phyloP scores from a whole-genome alignment of 2,888 invertebrate species.

The Drosophila sordidapex region DNA sequence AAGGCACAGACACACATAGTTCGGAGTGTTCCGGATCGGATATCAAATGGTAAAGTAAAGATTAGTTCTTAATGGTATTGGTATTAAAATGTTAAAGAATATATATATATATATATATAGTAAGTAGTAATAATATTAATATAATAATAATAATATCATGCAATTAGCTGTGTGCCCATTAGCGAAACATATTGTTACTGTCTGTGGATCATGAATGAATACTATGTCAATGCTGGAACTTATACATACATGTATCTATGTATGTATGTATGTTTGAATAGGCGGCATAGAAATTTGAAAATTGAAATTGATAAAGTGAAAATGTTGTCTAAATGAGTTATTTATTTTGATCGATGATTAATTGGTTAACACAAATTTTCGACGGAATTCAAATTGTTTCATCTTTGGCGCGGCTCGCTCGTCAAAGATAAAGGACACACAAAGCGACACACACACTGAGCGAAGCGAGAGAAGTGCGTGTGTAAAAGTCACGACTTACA shows the following conservation, averaged over 20 bases:
- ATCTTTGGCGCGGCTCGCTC: constrained; percentile 26
- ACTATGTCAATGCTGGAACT: not conserved
- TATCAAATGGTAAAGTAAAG: not conserved
- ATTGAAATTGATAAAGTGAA: constrained; percentile 1
- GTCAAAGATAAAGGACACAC: constrained; percentile 13
- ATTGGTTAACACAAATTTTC: constrained; percentile 13
- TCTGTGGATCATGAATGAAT: not conserved
- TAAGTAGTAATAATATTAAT: not conserved
- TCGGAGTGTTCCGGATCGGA: not conserved
- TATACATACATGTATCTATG: not conserved
- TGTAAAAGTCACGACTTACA: constrained; percentile 32
- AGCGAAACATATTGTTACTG: not conserved
- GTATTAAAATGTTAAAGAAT: too few relatives aligned
- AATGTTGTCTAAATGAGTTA: not conserved
- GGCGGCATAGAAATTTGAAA: not conserved
- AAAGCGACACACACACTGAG: not conserved
- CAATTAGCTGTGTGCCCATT: not conserved
- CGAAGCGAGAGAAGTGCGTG: constrained; percentile 15
- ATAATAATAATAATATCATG: not conserved
- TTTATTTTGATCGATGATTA: constrained; percentile 10
- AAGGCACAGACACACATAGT: too few relatives aligned
- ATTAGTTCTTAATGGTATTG: not conserved
- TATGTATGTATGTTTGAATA: not conserved
- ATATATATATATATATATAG: too few relatives aligned
- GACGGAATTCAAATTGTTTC: constrained; percentile 25